Evolutionary conservation across 37 sponge, comb jelly and placozoan species (phyloP).

Genomic region (Axinella damicornis): DNA sequence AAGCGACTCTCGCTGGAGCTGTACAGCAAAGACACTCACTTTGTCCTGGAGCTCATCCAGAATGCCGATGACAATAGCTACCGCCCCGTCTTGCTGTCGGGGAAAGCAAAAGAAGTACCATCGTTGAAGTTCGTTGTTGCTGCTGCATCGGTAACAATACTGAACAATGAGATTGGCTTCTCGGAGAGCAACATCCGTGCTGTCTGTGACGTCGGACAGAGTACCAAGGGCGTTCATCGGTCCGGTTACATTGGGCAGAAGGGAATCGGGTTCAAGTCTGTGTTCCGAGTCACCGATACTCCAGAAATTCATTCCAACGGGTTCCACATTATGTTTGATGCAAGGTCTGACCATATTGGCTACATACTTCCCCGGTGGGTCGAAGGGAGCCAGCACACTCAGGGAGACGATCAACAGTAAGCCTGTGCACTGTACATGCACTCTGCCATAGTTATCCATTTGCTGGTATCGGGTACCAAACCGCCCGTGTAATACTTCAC

Average conservation of each 20-base stretch:
- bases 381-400: neutral
- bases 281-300: constrained; percentile 68
- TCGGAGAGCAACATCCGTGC: constrained; percentile 68
- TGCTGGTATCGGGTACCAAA: too few relatives aligned
- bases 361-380: constrained; percentile 77
- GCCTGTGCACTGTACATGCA: too few relatives aligned
- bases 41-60: constrained; percentile 78
- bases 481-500: too few relatives aligned
- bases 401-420: neutral
- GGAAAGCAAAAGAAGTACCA: constrained; percentile 12
- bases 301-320: constrained; percentile 73
- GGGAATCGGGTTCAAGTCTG: constrained; percentile 81
- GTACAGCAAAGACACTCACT: constrained; percentile 82
- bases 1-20: constrained; percentile 73
- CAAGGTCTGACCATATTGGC: constrained; percentile 65
- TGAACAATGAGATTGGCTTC: constrained; percentile 79
- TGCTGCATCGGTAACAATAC: constrained; percentile 17
- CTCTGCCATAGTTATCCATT: too few relatives aligned
- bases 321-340: constrained; percentile 64
- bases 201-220: constrained; percentile 71
- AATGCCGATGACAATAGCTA: constrained; percentile 81
- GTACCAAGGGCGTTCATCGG: constrained; percentile 64
- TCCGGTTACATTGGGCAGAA: constrained; percentile 81
- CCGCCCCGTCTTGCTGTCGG: neutral
- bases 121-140: constrained; percentile 59